Conservation (phyloP, 2,797 vertebrate genomes). For the Pristis pectinata region DNA sequence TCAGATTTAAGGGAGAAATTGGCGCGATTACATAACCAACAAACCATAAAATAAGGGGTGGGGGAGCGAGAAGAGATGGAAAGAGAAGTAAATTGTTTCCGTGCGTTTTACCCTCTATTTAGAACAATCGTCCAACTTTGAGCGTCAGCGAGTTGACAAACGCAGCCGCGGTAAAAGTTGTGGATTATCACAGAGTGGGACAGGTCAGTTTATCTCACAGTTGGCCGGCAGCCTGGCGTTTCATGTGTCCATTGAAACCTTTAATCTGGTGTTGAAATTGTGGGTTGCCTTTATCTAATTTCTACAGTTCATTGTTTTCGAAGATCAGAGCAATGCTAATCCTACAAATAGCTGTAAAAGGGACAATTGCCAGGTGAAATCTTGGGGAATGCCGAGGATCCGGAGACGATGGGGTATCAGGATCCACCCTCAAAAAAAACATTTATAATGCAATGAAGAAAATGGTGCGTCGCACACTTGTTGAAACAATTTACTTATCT, state of each 20-base stretch:
- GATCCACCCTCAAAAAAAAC: not conserved
- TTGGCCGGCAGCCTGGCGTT: not conserved
- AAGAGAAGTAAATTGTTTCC: too few species aligned
- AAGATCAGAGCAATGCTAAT: conserved; percentile 52
- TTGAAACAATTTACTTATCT: not conserved
- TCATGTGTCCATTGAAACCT: not conserved
- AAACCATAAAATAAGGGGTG: not conserved
- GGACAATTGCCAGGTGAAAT: not conserved
- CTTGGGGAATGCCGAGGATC: not conserved
- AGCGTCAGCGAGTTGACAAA: not conserved
- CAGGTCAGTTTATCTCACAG: not conserved
- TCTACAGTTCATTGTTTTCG: conserved; percentile 44
- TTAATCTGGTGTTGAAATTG: not conserved
- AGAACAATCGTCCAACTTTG: not conserved
- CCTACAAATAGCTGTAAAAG: conserved; percentile 1
- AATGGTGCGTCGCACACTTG: not conserved
- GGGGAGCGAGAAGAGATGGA: not conserved
- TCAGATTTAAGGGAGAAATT: not conserved
- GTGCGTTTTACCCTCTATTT: not conserved
- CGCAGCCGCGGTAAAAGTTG: not conserved
- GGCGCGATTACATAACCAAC: not conserved
- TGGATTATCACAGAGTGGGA: not conserved
- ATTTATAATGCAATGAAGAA: not conserved
- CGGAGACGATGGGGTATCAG: not conserved
- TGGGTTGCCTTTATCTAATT: conserved; percentile 40